Evolutionary conservation across 2,888 invertebrate genomes (phyloP), one percentile per base, ranked within the genome.

Genomic region (Parnassius orleans): DNA sequence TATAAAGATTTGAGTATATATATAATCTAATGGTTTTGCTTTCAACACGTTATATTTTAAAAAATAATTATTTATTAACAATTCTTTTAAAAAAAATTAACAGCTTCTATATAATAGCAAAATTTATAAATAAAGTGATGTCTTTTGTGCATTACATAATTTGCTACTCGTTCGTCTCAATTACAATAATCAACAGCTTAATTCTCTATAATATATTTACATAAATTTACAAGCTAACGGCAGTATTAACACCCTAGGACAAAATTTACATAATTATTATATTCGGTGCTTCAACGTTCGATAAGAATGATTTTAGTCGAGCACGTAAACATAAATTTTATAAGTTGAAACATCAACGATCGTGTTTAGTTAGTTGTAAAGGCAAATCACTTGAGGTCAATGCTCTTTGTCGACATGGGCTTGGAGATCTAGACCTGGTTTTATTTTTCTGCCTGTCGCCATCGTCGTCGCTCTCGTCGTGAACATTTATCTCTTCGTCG

Each of bases 401-500:
- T 66, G 76, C 68, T 65, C 73, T 78, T 65, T 77, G 79, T 47
- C 81, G 90, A 65, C 87, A 85, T 63, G 92, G 93, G 60, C 85
- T 86, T 53, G 87, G 88, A 65, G 92, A 92, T 68, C 88, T 88
- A 42, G 93, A 92, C 68, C 86, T 80, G 48, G 70, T 82, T 78
- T 88, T 77, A 77, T 81, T 79, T 65, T 80, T 84, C 61, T 84
- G 87, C 72, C 83, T 93, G 64, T 88, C 89, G 10, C 85, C 81
- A 67, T 95, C 95, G 60, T 93, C 91, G 69, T 95, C 95, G 56
- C 95, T 95, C 72, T 94, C 94, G 72, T 96, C 96, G 78, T 97
- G 96, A 10, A 97, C 96, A 84, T 96, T 96, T 77, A 97, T 97
- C 86, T 97, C 97, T 80, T 95, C 95, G 75, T 96, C 96, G 19